Base-by-base conservation (phyloP, 2,888 invertebrate species). In the Sminthurides aquaticus region DNA sequence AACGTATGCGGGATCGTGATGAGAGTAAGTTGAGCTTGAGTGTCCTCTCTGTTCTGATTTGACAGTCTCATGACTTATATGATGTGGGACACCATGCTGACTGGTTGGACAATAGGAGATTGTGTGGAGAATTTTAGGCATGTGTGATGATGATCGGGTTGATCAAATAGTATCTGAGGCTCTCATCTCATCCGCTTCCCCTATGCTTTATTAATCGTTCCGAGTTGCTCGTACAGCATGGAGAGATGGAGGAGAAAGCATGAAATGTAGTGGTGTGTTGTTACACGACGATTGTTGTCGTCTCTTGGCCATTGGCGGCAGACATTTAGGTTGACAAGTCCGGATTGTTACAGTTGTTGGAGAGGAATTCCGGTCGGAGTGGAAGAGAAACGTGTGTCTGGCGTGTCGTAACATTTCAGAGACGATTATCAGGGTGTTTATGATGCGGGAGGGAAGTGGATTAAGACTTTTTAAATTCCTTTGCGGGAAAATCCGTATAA, bases 21-120 rank as follows among this genome's bases (percentile, higher is more conserved):
- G 49, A 20, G 22, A n/a, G 34, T 58, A 57, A 25, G 66, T 26
- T 55, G 55, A 48, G 55, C 62, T 52, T 57, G 62, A 66, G 62
- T 62, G 62, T 63, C 63, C 63, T 49, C 58, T 61, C 62, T 58
- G 43, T 34, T 20, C 52, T 20, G 52, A 57, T 59, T 62, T 62
- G 62, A 62, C 66, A 62, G 57, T 60, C 27, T 56, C 62, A 55
- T 60, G 62, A 60, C 62, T 63, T 58, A 60, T 48, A 67, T 67
- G 59, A 63, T 60, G 63, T 55, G 60, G 62, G 67, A 64, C 67
- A 58, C 64, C 67, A 62, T 60, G 67, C 56, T 34, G 67, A 48
- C 60, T 28, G 62, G 54, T 55, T 55, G 54, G 56, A 64, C 64
- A 64, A 64, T 64, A 60, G 64, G 20, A 52, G 52, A 52, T 52